Evolutionary conservation across 2,888 invertebrate genomes (phyloP).

Genomic region (Capitulum mitella): DNA sequence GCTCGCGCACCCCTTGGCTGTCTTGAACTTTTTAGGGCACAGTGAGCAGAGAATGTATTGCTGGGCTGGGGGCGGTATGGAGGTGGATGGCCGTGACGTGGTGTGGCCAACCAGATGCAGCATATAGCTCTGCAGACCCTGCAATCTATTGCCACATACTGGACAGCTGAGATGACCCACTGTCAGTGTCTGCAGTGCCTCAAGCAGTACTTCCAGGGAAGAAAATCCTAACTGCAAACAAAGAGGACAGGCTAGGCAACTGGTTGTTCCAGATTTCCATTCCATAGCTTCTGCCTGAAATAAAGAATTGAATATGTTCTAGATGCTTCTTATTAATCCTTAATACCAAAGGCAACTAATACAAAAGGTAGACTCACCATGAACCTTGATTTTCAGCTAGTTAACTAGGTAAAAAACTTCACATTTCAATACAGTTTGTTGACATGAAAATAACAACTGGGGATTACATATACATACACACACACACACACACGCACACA

Average conservation of each 20-base stretch:
- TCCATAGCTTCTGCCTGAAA: neutral
- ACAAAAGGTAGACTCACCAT: too few species aligned
- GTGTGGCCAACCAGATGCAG: neutral
- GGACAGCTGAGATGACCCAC: neutral
- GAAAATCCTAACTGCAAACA: neutral
- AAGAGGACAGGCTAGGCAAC: neutral
- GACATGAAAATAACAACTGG: too few species aligned
- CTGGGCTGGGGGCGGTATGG: neutral
- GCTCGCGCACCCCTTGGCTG: neutral
- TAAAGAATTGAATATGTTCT: too few species aligned
- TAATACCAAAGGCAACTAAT: too few species aligned
- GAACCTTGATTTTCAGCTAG: too few species aligned
- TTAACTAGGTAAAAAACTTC: too few species aligned
- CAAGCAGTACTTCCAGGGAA: neutral
- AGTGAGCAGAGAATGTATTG: neutral
- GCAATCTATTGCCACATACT: neutral
- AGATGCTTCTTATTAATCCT: too few species aligned
- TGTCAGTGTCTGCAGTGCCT: neutral
- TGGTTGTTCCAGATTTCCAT: neutral
- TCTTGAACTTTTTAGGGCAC: neutral
- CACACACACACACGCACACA: too few species aligned
- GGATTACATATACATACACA: too few species aligned
- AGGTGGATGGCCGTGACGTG: neutral
- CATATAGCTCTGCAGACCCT: neutral
- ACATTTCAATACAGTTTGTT: too few species aligned